Evolutionary conservation across 1,140 invertebrate species (phyloP).

Genomic region (Aphidius ervi): DNA sequence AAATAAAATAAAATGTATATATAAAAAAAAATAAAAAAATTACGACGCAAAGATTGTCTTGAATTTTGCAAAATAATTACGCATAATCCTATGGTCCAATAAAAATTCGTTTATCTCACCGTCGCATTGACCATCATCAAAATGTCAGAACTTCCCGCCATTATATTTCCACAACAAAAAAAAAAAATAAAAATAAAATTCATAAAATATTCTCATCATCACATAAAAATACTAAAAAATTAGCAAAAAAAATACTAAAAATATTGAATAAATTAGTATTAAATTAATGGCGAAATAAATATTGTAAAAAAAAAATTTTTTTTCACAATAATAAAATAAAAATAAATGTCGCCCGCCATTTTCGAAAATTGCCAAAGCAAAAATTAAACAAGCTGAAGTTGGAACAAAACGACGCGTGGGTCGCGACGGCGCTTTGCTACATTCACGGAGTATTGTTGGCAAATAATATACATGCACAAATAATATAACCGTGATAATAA

Average conservation of each 20-base stretch:
- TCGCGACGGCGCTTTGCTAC: constrained; percentile 18
- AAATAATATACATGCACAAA: no score
- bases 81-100: no score
- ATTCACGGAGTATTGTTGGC: no score
- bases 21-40: no score
- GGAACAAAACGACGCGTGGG: constrained; percentile 21
- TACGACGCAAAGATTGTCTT: no score
- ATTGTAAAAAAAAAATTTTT: neutral
- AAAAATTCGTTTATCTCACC: constrained; percentile 1
- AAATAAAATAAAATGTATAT: no score
- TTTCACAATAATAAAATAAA: neutral
- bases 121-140: neutral
- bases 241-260: neutral
- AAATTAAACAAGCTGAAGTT: neutral
- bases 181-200: neutral
- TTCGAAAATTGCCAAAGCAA: constrained; percentile 7
- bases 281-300: neutral
- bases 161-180: constrained; percentile 12
- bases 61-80: no score
- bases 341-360: constrained; percentile 13
- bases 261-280: neutral
- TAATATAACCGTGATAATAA: no score
- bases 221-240: no score
- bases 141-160: constrained; percentile 20
- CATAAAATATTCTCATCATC: no score